These are phyloP conservation scores for Semaprochilodus insignis DNA, from an alignment of 2,797 vertebrate species.

Conservation along the genomic window DNA sequence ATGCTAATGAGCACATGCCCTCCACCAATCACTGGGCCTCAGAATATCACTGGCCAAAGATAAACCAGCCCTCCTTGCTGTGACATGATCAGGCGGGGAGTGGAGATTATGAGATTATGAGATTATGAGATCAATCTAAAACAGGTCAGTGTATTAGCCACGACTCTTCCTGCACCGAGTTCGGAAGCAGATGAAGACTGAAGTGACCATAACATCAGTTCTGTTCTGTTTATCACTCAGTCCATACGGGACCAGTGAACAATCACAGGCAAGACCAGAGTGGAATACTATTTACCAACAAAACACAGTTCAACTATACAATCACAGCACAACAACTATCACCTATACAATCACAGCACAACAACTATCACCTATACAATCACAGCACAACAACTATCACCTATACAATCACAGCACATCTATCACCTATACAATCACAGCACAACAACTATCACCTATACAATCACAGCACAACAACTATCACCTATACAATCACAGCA, in stretches of 20 bases:
- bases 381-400: too few relatives aligned
- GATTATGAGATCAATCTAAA: slow-evolving; percentile 10
- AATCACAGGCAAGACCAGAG: background rate
- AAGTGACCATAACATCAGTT: background rate
- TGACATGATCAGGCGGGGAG: background rate
- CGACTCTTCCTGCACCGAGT: background rate
- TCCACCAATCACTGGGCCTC: background rate
- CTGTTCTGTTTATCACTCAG: background rate
- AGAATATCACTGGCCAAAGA: background rate
- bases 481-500: too few relatives aligned
- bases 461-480: too few relatives aligned
- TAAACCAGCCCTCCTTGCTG: background rate
- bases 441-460: too few relatives aligned
- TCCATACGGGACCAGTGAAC: background rate
- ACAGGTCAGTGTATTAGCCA: background rate
- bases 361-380: too few relatives aligned
- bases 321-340: too few relatives aligned
- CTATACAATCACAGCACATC: too few relatives aligned
- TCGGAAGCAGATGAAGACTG: background rate
- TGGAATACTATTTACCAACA: background rate
- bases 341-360: too few relatives aligned
- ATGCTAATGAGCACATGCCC: background rate
- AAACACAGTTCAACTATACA: too few relatives aligned
- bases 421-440: too few relatives aligned
- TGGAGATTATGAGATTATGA: background rate